These are phyloP conservation scores for Sandelia bainsii DNA, from an alignment of 2,797 vertebrate species.

Conservation along the genomic window DNA sequence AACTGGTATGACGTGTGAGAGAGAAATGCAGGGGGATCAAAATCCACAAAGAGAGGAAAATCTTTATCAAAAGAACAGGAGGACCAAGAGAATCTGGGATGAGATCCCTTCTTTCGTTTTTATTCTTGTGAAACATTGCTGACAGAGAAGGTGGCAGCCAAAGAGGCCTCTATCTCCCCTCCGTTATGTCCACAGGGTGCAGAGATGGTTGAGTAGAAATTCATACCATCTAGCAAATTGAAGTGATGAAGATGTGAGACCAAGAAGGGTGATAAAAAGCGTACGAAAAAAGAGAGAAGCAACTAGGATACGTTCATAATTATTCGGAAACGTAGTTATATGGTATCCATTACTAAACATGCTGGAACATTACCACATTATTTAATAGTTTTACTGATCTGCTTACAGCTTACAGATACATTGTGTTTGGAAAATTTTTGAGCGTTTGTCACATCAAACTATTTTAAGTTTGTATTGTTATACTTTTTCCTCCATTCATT, in stretches of 20 bases:
- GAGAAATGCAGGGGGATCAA: constrained; percentile 13
- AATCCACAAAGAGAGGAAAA: constrained; percentile 27
- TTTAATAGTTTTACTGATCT: no score
- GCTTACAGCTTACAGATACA: no score
- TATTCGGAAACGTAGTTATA: no score
- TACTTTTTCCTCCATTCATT: background rate
- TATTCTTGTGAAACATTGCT: constrained; percentile 22
- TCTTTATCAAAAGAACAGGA: constrained; percentile 13
- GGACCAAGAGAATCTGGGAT: constrained; percentile 22
- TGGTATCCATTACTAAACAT: no score
- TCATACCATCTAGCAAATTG: background rate
- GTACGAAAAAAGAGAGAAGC: background rate
- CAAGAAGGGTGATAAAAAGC: background rate
- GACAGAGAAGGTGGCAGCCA: constrained; percentile 25
- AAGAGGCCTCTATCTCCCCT: background rate
- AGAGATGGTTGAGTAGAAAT: background rate
- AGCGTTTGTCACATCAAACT: no score
- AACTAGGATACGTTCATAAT: background rate
- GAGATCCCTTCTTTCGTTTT: constrained; percentile 36
- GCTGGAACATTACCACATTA: no score
- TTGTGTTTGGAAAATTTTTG: no score
- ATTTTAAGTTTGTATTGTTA: background rate
- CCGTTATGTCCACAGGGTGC: constrained; percentile 10
- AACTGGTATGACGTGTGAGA: constrained; percentile 18
- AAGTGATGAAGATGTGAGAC: constrained; percentile 3